Base-by-base conservation (phyloP, 2,113 vertebrate genomes). In the Thalassoma bifasciatum region DNA sequence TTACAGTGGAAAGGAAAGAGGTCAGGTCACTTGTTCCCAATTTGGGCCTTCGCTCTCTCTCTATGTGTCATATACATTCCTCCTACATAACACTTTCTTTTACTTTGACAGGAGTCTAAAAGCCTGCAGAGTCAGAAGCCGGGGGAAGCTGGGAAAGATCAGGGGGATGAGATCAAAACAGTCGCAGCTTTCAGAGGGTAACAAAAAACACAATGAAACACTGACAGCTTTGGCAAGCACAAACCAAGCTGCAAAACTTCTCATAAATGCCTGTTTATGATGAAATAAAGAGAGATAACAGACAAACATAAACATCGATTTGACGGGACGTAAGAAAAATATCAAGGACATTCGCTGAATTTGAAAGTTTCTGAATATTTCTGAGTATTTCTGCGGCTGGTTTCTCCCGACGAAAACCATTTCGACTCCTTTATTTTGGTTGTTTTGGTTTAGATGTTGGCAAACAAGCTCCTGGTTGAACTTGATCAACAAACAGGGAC, bases 21-120 rank as follows among this genome's bases (percentile, higher is more conserved):
- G 61, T 52, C 11, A 23, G 47, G 61, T 17, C 66, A 71, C 52
- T 58, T 59, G 10, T n/a, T 44, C 21, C 61, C 54, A 0, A 71
- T 64, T n/a, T 64, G 13, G 26, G 63, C 0, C 10, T 66, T 53
- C 5, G 9, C 14, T 36, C 66, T 73, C 14, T 36, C 66, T 73
- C 42, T 72, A 52, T 60, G 7, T 30, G 40, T 42, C 54, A 59
- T 63, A 17, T 13, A 0, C 23, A 22, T 36, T 16, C 22, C 30
- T 52, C 3, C 61, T 2, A 40, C 77, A 61, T 58, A 66, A 60
- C 24, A 30, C 3, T 22, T 52, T 4, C 9, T 6, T 38, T 8
- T 17, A n/a, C 51, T 30, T 30, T 58, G 21, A 46, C 8, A 56
- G 46, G 22, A 60, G 11, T n/a, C 19, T 52, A 42, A 74, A 74